A percentile compares a stretch with the other conserved stretches of the same genome.
These are phyloP conservation scores for Drosophila pseudoananassae DNA, from an alignment of 1,140 invertebrate genomes.

Conservation along the genomic window DNA sequence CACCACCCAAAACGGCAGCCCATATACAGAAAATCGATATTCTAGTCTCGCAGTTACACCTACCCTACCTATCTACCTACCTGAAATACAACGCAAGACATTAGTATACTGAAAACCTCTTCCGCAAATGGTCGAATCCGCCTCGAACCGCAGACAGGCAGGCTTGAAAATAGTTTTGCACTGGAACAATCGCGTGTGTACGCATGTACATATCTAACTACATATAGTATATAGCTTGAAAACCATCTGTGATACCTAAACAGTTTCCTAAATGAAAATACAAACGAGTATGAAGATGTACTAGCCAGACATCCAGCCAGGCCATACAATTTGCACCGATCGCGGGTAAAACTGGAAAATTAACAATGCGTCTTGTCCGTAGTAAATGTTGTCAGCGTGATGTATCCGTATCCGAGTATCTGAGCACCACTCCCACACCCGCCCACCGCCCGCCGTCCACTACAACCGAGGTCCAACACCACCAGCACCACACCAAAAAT, in stretches of 20 bases:
- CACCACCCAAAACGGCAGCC: conserved; percentile 56
- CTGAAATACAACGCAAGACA: conserved; percentile 17
- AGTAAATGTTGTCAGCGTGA: conserved; percentile 93
- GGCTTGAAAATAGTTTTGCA: conserved; percentile 3
- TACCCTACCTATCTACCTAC: not conserved
- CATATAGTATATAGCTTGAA: conserved; percentile 17
- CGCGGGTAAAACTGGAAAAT: conserved; percentile 89
- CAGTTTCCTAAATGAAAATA: conserved; percentile 28
- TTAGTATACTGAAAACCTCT: conserved; percentile 42
- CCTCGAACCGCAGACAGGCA: conserved; percentile 2
- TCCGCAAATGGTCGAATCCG: conserved; percentile 22
- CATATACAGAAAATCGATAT: conserved; percentile 62
- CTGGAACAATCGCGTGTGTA: not conserved
- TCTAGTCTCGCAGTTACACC: conserved; percentile 55
- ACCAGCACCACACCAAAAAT: conserved; percentile 58
- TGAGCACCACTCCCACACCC: conserved; percentile 49
- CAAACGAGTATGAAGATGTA: not conserved
- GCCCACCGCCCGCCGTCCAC: conserved; percentile 74
- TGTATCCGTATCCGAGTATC: conserved; percentile 85
- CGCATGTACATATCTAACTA: conserved; percentile 8
- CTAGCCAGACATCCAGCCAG: conserved; percentile 12
- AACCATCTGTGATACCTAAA: conserved; percentile 47
- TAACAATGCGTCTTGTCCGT: conserved; percentile 94
- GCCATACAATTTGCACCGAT: conserved; percentile 86
- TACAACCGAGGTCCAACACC: conserved; percentile 86